These are phyloP conservation scores for Saturnia japonica DNA, from an alignment of 2,888 invertebrate species.

Conservation along the genomic window DNA sequence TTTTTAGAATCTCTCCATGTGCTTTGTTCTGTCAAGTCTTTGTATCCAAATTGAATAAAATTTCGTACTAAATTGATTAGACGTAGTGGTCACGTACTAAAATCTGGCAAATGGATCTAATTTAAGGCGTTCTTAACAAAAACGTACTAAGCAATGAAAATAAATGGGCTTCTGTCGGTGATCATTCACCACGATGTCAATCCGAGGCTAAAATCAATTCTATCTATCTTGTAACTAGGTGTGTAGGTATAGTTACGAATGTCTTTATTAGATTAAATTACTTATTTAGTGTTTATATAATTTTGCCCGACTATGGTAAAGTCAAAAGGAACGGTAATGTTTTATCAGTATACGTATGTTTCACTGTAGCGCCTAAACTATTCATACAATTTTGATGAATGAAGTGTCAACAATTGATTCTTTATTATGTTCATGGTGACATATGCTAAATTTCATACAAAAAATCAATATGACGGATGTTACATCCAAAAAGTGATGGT, in stretches of 20 bases:
- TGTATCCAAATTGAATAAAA: neutral
- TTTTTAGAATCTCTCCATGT: neutral
- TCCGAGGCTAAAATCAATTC: neutral
- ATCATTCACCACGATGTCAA: conserved; percentile 9
- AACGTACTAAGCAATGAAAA: conserved; percentile 13
- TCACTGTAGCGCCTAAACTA: too few species aligned
- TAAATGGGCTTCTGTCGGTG: neutral
- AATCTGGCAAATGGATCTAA: neutral
- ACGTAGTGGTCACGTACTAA: neutral
- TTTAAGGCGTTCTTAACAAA: conserved; percentile 6
- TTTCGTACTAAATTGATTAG: neutral
- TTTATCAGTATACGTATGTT: too few species aligned
- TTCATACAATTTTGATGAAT: too few species aligned
- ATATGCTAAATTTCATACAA: too few species aligned
- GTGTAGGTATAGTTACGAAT: neutral
- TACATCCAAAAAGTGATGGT: too few species aligned
- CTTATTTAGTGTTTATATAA: neutral
- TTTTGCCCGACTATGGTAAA: neutral
- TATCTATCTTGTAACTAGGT: neutral
- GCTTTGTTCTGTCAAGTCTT: neutral
- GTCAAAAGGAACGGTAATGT: too few species aligned
- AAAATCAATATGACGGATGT: too few species aligned
- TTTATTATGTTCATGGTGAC: too few species aligned
- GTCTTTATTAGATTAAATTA: neutral
- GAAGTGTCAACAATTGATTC: too few species aligned